phyloP scores from a whole-genome alignment of 1,140 invertebrate species.

The Oryctes rhinoceros region DNA sequence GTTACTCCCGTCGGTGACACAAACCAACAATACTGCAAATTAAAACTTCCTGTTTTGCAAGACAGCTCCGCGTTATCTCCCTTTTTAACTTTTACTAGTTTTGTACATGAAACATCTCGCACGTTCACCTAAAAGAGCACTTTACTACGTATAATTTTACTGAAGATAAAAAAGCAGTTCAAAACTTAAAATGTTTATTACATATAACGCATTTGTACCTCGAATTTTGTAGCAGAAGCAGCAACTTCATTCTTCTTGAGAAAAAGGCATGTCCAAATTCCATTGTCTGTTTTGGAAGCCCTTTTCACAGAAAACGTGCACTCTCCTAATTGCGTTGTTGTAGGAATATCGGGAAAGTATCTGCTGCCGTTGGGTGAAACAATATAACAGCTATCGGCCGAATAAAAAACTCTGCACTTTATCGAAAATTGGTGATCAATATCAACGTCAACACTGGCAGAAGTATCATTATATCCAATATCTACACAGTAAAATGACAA shows the following conservation, averaged over 20 bases:
- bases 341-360: not conserved
- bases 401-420: constrained; percentile 39
- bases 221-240: constrained; percentile 23
- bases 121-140: not conserved
- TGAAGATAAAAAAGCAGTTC: too few relatives aligned
- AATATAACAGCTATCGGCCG: constrained; percentile 41
- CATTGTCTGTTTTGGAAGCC: constrained; percentile 37
- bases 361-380: constrained; percentile 37
- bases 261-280: constrained; percentile 42
- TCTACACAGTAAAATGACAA: too few relatives aligned
- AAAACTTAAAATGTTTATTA: too few relatives aligned
- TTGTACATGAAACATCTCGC: not conserved
- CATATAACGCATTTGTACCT: not conserved
- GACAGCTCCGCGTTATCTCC: constrained; percentile 8
- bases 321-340: constrained; percentile 21
- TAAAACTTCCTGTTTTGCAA: constrained; percentile 41
- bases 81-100: not conserved
- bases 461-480: not conserved
- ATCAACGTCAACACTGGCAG: not conserved
- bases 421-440: not conserved
- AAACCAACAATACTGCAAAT: constrained; percentile 44
- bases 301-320: constrained; percentile 26
- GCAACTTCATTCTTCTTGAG: constrained; percentile 25
- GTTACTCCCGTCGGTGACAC: constrained; percentile 37
- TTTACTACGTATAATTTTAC: too few relatives aligned